These are phyloP conservation scores for Anabacerthia variegaticeps DNA, from an alignment of 2,797 vertebrate species.

Conservation along the genomic window DNA sequence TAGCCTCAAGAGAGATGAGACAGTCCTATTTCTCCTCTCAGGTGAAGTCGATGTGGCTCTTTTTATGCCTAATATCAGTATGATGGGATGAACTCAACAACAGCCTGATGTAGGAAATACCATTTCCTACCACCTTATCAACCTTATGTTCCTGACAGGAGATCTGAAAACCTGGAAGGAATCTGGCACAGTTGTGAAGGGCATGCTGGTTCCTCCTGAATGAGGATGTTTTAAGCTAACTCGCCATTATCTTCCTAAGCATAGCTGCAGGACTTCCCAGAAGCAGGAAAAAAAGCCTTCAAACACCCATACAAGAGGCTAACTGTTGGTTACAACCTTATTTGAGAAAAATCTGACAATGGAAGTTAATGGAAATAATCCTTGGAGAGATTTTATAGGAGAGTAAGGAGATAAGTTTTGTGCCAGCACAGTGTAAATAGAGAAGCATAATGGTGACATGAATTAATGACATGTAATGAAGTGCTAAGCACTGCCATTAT, in stretches of 20 bases:
- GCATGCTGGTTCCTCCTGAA: not conserved
- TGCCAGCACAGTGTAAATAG: conserved; percentile 8
- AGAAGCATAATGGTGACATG: conserved; percentile 1
- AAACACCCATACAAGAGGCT: not conserved
- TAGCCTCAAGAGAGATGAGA: not conserved
- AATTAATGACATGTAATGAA: conserved; percentile 31
- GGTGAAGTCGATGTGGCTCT: not conserved
- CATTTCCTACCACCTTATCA: not conserved
- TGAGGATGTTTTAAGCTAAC: not conserved
- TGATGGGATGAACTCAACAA: not conserved
- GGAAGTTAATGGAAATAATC: not conserved
- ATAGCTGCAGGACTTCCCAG: not conserved
- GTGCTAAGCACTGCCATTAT: conserved; percentile 9
- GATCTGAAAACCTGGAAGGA: not conserved
- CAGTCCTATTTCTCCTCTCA: not conserved
- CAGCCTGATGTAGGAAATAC: not conserved
- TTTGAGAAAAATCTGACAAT: not conserved
- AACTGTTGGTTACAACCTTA: not conserved
- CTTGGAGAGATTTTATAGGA: not conserved
- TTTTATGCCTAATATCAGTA: not conserved
- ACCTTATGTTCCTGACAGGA: not conserved
- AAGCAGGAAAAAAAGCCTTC: not conserved
- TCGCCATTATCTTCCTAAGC: not conserved
- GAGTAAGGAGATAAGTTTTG: not conserved
- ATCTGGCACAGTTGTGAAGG: not conserved